phyloP scores from a whole-genome alignment of 1,140 invertebrate species.

The Scaptomyza hsui region DNA sequence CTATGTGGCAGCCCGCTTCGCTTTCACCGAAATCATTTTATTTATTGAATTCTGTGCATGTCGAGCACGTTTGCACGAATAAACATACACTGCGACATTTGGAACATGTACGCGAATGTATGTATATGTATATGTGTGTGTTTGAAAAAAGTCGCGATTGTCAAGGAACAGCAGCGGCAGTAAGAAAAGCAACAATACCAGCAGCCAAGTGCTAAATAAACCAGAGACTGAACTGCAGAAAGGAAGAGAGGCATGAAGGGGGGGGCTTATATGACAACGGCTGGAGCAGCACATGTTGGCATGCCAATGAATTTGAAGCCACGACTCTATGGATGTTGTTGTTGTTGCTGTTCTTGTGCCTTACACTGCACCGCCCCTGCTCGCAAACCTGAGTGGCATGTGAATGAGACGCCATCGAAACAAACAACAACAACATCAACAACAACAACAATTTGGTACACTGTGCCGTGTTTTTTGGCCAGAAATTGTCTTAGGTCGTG shows the following conservation, averaged over 20 bases:
- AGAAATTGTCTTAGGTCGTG: conserved; percentile 80
- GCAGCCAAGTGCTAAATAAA: conserved; percentile 69
- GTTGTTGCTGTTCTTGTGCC: conserved; percentile 1
- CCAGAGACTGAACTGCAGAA: not conserved
- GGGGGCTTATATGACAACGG: conserved; percentile 36
- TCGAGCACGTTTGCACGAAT: conserved; percentile 76
- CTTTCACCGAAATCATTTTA: conserved; percentile 80
- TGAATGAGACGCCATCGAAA: conserved; percentile 55
- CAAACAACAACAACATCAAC: not conserved
- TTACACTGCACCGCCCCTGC: not conserved
- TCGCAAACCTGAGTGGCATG: conserved; percentile 66
- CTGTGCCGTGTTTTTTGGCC: conserved; percentile 32
- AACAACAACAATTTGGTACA: conserved; percentile 32
- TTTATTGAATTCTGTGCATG: conserved; percentile 80
- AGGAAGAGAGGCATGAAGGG: not conserved
- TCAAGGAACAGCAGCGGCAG: conserved; percentile 16
- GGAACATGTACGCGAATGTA: conserved; percentile 49
- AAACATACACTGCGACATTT: conserved; percentile 45
- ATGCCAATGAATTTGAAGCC: conserved; percentile 51
- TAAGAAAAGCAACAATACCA: not conserved
- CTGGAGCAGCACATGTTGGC: conserved; percentile 49
- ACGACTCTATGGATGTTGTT: conserved; percentile 33
- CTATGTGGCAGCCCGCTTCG: conserved; percentile 44
- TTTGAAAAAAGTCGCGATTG: conserved; percentile 30
- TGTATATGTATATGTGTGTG: conserved; percentile 20